These are phyloP conservation scores for Philaethria dido DNA, from an alignment of 2,888 invertebrate species.

Conservation along the genomic window DNA sequence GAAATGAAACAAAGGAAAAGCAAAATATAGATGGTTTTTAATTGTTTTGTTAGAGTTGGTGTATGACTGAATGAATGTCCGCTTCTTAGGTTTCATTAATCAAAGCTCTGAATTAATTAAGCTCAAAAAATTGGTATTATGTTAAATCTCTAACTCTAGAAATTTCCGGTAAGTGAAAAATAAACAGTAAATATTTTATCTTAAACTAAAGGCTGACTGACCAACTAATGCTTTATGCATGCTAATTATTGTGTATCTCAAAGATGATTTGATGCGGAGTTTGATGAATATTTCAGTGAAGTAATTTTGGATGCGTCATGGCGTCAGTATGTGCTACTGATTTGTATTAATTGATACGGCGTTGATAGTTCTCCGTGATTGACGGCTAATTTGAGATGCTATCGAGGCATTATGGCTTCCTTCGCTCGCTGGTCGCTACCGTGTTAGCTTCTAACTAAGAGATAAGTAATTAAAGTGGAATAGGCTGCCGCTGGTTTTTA, in stretches of 20 bases:
- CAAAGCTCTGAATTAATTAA: too few relatives aligned
- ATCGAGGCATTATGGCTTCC: constrained; percentile 71
- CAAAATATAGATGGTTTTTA: too few relatives aligned
- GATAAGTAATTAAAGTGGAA: constrained; percentile 29
- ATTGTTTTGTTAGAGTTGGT: too few relatives aligned
- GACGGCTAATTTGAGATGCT: constrained; percentile 80
- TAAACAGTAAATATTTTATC: neutral
- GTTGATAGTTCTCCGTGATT: constrained; percentile 78
- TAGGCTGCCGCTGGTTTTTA: constrained; percentile 19
- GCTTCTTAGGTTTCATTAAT: too few relatives aligned
- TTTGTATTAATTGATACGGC: constrained; percentile 79
- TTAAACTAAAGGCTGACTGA: neutral
- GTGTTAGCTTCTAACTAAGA: constrained; percentile 35
- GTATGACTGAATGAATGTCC: too few relatives aligned
- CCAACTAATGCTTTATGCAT: neutral
- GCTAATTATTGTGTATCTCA: neutral
- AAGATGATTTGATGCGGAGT: constrained; percentile 56
- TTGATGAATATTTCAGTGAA: constrained; percentile 75
- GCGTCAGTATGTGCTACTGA: constrained; percentile 70
- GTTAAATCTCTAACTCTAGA: too few relatives aligned
- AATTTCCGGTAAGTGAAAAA: neutral
- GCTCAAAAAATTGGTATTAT: too few relatives aligned
- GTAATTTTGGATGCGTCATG: constrained; percentile 63
- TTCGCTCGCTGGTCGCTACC: constrained; percentile 44
- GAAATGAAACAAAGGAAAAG: too few relatives aligned